A percentile compares a stretch with the other conserved stretches of the same genome.
These are phyloP conservation scores for Enteromius paludinosus DNA, from an alignment of 2,797 vertebrate genomes.

Conservation along the genomic window DNA sequence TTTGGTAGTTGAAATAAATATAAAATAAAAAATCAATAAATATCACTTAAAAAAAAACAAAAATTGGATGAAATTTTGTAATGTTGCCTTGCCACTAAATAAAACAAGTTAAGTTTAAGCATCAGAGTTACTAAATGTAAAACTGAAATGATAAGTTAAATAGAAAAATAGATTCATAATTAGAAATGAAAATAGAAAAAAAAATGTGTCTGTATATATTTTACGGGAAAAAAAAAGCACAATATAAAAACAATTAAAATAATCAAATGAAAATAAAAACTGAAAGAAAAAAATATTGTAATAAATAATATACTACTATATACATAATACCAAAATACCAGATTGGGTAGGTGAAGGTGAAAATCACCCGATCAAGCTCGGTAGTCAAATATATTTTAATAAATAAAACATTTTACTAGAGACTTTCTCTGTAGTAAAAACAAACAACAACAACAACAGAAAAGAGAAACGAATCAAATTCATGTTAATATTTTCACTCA, in stretches of 20 bases:
- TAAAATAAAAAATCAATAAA: background rate
- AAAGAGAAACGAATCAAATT: background rate
- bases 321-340: background rate
- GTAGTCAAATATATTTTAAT: background rate
- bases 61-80: background rate
- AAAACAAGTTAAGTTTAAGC: background rate
- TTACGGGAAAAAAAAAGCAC: background rate
- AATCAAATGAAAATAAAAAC: background rate
- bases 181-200: background rate
- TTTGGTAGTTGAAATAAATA: background rate
- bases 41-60: background rate
- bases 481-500: background rate
- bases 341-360: background rate
- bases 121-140: background rate
- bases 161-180: background rate
- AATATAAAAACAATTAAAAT: background rate
- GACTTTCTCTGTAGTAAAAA: too few species aligned
- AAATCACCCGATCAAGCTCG: background rate
- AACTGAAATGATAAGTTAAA: background rate
- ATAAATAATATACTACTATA: background rate
- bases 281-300: background rate
- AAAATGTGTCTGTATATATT: too few species aligned
- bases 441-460: background rate
- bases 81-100: background rate
- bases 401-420: background rate